Conservation (phyloP, 2,797 vertebrate species). For the Eospalax fontanierii region DNA sequence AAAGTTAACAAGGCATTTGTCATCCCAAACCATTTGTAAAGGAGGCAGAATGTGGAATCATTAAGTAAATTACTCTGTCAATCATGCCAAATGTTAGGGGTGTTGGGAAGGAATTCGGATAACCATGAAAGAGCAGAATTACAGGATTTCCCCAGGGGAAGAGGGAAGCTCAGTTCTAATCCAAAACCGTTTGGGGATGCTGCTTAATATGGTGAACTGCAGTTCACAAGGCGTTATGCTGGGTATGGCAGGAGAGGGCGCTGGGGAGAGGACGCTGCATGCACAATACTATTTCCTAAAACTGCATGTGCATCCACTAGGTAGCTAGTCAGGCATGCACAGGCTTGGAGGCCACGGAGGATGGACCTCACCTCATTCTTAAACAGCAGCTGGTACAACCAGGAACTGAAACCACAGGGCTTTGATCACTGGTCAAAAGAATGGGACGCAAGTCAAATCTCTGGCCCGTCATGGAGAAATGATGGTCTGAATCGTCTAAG, state of each 20-base stretch:
- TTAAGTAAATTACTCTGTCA: accelerated
- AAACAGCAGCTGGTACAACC: not conserved
- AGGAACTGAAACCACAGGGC: not conserved
- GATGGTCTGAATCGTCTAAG: not conserved
- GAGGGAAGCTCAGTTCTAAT: accelerated
- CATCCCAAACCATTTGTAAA: not conserved
- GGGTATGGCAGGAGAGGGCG: too few relatives aligned
- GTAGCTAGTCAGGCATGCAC: not conserved
- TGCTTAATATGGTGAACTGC: accelerated
- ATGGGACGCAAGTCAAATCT: not conserved
- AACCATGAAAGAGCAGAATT: accelerated
- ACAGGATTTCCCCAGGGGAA: too few relatives aligned
- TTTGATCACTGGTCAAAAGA: not conserved
- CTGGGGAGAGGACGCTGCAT: not conserved
- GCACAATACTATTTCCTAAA: not conserved
- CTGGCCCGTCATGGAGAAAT: not conserved
- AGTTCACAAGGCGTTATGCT: not conserved
- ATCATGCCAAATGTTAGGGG: not conserved
- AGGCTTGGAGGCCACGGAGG: not conserved
- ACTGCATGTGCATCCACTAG: not conserved
- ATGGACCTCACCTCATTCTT: too few relatives aligned
- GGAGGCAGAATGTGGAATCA: not conserved
- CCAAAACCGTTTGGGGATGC: accelerated
- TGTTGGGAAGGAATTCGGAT: not conserved
- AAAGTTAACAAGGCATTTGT: not conserved